Conservation (phyloP, 2,797 vertebrate genomes). For the Phataginus tetradactyla region DNA sequence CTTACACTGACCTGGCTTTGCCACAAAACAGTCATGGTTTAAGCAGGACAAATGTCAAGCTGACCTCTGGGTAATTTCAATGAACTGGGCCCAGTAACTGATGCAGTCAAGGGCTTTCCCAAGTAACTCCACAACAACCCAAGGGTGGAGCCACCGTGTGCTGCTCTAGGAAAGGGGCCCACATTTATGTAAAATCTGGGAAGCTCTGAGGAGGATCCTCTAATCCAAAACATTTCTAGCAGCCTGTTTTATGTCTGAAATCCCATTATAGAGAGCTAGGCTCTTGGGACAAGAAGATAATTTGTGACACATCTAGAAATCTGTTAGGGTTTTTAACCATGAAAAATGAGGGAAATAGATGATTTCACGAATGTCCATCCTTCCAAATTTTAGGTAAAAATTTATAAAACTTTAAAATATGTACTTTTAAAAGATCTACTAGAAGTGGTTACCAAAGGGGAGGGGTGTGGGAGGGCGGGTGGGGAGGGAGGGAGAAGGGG, state of each 20-base stretch:
- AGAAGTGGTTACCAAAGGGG: no score
- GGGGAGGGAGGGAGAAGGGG: no score
- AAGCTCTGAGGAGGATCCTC: neutral
- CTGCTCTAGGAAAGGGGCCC: neutral
- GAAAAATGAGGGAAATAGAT: constrained; percentile 11
- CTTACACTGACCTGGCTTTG: neutral
- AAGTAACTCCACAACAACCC: neutral
- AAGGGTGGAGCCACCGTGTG: neutral
- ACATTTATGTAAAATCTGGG: neutral
- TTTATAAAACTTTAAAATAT: constrained; percentile 16
- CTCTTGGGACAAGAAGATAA: neutral
- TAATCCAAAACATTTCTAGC: neutral
- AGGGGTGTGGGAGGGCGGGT: no score
- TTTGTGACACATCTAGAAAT: neutral
- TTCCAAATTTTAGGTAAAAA: constrained; percentile 26
- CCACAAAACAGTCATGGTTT: neutral
- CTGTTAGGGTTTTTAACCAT: neutral
- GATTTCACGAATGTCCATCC: neutral
- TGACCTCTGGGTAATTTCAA: neutral
- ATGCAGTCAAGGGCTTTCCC: neutral
- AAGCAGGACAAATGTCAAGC: neutral
- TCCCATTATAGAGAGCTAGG: no score
- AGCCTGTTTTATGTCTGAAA: neutral
- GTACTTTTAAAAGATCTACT: neutral
- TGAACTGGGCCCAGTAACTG: neutral